Evolutionary conservation across 1,140 invertebrate species (phyloP), one percentile per base, ranked within the genome.

Genomic region (Cataglyphis hispanica): DNA sequence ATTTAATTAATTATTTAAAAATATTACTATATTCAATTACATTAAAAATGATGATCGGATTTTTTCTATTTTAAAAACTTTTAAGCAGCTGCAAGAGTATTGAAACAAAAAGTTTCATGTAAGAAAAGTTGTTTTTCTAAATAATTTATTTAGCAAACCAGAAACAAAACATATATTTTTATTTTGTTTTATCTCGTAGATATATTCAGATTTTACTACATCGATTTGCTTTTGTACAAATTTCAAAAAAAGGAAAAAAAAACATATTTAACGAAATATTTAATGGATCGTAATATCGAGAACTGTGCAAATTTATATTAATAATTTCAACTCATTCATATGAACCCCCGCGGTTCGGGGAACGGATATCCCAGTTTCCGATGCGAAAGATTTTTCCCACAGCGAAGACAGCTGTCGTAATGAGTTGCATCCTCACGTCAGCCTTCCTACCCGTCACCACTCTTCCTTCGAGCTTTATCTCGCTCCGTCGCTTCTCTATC

Each of bases 351-450:
- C 50, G 43, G 19, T 43, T 74, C n/a, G 25, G 43, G n/a, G 25
- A 61, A 61, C 74, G 60, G 83, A 84, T 72, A 13, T 31, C n/a
- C 25, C 70, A 40, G 70, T 61, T 70, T 87, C 85, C 84, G 91
- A 91, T 92, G 83, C 84, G 27, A 72, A 78, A 50, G 86, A 88
- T 91, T 92, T 95, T 94, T 95, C 93, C 93, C 94, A 94, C 92
- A 93, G 87, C 86, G 89, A 92, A 90, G 89, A 94, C 93, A 94
- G 94, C 94, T 95, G 94, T 93, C 91, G 90, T 95, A 95, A 95
- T 95, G 94, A 95, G 93, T 95, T 95, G 94, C 94, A 95, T 94
- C 93, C 94, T 94, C 94, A 94, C 94, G 93, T 94, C 46, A 27
- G 25, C 31, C 22, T 70, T 69, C 56, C 70, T 31, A 13, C 72